phyloP scores from a whole-genome alignment of 2,888 invertebrate species.

The Danaus chrysippus region DNA sequence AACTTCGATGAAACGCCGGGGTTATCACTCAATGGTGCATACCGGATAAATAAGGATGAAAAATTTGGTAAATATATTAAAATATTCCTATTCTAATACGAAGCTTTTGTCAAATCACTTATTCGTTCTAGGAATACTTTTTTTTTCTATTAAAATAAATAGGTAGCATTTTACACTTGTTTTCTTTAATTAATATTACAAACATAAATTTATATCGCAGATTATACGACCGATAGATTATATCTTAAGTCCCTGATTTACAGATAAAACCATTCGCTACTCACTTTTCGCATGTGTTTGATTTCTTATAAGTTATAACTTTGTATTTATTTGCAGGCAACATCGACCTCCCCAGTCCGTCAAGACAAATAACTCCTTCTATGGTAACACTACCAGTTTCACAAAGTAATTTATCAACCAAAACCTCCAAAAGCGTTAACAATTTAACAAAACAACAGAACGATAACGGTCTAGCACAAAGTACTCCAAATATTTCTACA shows the following conservation, averaged over 20 bases:
- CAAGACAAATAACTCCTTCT: slow-evolving; percentile 46
- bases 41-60: slow-evolving; percentile 56
- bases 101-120: background rate
- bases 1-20: slow-evolving; percentile 40
- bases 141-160: too few species aligned
- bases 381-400: slow-evolving; percentile 42
- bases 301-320: background rate
- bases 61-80: slow-evolving; percentile 47
- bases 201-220: too few species aligned
- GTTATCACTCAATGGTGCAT: slow-evolving; percentile 53
- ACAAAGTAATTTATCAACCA: slow-evolving; percentile 30
- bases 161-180: too few species aligned
- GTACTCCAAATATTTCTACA: slow-evolving; percentile 49
- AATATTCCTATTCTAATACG: background rate
- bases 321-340: slow-evolving; percentile 41
- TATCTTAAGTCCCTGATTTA: too few species aligned
- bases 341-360: slow-evolving; percentile 37
- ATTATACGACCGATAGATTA: too few species aligned
- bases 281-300: too few species aligned
- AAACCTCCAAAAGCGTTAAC: slow-evolving; percentile 51
- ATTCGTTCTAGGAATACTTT: background rate
- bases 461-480: slow-evolving; percentile 40
- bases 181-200: too few species aligned
- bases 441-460: slow-evolving; percentile 42
- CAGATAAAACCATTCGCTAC: too few species aligned